phyloP scores from a whole-genome alignment of 1,140 invertebrate species.

The Pseudomyrmex dendroicus region DNA sequence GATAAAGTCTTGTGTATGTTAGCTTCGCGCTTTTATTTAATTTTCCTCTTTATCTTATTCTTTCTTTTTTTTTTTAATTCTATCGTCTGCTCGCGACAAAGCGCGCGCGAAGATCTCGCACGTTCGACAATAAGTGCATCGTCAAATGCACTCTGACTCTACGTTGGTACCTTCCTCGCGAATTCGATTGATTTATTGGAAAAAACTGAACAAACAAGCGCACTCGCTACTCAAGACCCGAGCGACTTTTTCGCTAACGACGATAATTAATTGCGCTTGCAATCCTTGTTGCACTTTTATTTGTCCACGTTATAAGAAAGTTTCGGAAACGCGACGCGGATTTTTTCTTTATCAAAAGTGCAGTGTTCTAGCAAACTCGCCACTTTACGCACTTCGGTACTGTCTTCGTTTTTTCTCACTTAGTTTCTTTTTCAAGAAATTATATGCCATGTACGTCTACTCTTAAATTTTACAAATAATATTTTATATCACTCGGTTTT shows the following conservation, averaged over 20 bases:
- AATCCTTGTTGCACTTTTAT: slow-evolving; percentile 31
- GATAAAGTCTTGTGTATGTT: slow-evolving; percentile 14
- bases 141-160: slow-evolving; percentile 48
- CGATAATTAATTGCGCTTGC: slow-evolving; percentile 43
- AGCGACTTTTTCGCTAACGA: slow-evolving; percentile 41
- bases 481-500: too few relatives aligned
- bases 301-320: slow-evolving; percentile 27
- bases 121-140: slow-evolving; percentile 47
- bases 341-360: slow-evolving; percentile 12
- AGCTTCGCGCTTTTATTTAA: slow-evolving; percentile 25
- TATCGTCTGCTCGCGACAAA: slow-evolving; percentile 11
- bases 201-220: slow-evolving; percentile 38
- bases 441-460: too few relatives aligned
- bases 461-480: too few relatives aligned
- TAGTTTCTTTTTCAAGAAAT: too few relatives aligned
- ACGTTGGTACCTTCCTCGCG: slow-evolving; percentile 4
- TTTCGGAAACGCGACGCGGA: slow-evolving; percentile 3
- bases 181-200: slow-evolving; percentile 53
- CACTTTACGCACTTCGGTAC: neutral
- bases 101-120: slow-evolving; percentile 21
- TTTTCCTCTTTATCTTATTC: slow-evolving; percentile 21
- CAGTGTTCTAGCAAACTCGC: neutral
- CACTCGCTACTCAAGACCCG: slow-evolving; percentile 9
- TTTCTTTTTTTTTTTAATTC: neutral
- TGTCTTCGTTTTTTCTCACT: too few relatives aligned